phyloP scores from a whole-genome alignment of 2,888 invertebrate genomes.

The Slavum lentiscoides region DNA sequence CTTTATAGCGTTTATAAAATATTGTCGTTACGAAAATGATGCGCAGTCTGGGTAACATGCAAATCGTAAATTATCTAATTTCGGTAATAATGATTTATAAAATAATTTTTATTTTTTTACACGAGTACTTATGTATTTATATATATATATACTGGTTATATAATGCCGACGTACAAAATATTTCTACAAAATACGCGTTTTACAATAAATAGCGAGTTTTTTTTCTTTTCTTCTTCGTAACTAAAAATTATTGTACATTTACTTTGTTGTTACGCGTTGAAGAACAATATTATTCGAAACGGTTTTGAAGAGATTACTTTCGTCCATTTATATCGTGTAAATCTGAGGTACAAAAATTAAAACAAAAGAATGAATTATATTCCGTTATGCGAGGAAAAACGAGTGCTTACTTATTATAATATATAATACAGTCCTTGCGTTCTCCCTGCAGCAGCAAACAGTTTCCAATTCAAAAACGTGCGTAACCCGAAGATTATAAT shows the following conservation, averaged over 20 bases:
- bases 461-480: constrained; percentile 7
- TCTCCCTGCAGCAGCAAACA: constrained; percentile 3
- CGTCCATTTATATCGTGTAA: constrained; percentile 21
- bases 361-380: constrained; percentile 15
- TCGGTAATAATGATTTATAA: too few relatives aligned
- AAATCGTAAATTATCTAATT: too few relatives aligned
- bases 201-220: too few relatives aligned
- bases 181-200: too few relatives aligned
- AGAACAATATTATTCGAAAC: background rate
- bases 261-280: background rate
- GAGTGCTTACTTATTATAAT: background rate
- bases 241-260: background rate
- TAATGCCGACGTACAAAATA: too few relatives aligned
- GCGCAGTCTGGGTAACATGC: too few relatives aligned
- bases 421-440: background rate
- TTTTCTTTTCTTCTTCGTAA: background rate
- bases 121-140: too few relatives aligned
- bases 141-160: too few relatives aligned
- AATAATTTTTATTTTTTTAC: too few relatives aligned
- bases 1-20: too few relatives aligned
- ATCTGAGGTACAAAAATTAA: constrained; percentile 3
- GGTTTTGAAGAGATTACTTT: background rate
- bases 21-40: too few relatives aligned
- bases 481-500: constrained; percentile 18
- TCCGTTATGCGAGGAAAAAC: background rate